Percentiles rank a stretch among this genome's conserved stretches.
Evolutionary conservation across 2,113 vertebrate species (phyloP).

Genomic region (Carlito syrichta): DNA sequence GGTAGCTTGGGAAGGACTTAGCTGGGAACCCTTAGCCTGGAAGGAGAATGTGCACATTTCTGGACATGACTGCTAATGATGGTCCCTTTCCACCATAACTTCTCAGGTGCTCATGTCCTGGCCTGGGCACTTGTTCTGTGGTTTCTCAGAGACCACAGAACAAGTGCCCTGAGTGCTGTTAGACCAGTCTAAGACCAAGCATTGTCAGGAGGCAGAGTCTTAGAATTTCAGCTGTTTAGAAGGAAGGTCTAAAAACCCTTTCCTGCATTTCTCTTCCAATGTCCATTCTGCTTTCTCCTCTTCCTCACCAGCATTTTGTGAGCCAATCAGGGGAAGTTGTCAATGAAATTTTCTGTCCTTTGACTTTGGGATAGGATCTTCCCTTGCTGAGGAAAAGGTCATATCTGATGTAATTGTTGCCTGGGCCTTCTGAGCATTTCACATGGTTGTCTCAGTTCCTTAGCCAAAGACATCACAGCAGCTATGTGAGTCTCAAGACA

Average conservation of each 20-base stretch:
- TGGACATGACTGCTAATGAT: neutral
- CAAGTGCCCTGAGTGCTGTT: neutral
- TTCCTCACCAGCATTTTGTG: too few relatives aligned
- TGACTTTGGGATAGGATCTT: too few relatives aligned
- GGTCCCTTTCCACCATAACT: neutral
- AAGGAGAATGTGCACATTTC: neutral
- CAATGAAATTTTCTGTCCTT: conserved; percentile 49
- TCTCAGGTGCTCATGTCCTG: neutral
- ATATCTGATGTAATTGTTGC: too few relatives aligned
- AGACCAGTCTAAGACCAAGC: neutral
- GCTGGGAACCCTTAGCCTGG: neutral
- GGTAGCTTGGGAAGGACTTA: neutral
- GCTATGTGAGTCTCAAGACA: too few relatives aligned
- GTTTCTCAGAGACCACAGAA: neutral
- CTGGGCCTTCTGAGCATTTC: too few relatives aligned
- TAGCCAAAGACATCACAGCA: neutral
- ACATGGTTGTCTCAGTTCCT: too few relatives aligned
- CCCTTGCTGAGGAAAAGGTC: too few relatives aligned
- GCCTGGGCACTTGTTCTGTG: neutral
- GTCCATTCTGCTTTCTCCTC: neutral
- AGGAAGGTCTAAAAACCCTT: neutral
- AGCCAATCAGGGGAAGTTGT: conserved; percentile 48
- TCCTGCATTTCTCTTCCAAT: neutral
- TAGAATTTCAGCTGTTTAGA: neutral
- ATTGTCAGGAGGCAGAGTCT: too few relatives aligned